Evolutionary conservation across 2,888 invertebrate species (phyloP).

Genomic region (Steinernema carpocapsae): DNA sequence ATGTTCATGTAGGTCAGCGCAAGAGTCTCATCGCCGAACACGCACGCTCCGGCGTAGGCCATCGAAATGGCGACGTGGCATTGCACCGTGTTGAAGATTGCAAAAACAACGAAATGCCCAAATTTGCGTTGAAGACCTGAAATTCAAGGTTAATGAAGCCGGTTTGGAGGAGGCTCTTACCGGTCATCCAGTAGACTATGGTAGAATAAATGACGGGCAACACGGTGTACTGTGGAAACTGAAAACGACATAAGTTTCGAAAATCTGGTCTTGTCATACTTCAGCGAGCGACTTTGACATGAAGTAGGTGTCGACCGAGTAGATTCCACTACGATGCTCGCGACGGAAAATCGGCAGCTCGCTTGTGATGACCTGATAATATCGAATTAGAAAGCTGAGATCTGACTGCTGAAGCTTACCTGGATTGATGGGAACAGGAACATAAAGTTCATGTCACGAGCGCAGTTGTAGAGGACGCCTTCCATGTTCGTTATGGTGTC

Average conservation of each 20-base stretch:
- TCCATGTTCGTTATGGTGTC: slow-evolving; percentile 50
- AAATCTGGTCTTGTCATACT: slow-evolving; percentile 69
- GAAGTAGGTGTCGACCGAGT: slow-evolving; percentile 87
- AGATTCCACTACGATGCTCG: slow-evolving; percentile 88
- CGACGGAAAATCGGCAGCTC: slow-evolving; percentile 87
- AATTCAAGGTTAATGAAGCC: background rate
- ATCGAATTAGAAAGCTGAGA: slow-evolving; percentile 9
- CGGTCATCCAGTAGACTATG: slow-evolving; percentile 87
- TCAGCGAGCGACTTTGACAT: slow-evolving; percentile 82
- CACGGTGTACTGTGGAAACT: slow-evolving; percentile 81
- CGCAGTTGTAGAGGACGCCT: slow-evolving; percentile 62
- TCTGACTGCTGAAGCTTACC: slow-evolving; percentile 74
- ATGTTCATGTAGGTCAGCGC: slow-evolving; percentile 61
- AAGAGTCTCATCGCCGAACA: slow-evolving; percentile 58
- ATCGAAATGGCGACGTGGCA: slow-evolving; percentile 57
- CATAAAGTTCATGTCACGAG: slow-evolving; percentile 83
- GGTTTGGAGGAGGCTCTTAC: slow-evolving; percentile 69
- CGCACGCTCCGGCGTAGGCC: slow-evolving; percentile 60
- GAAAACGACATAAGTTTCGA: slow-evolving; percentile 38
- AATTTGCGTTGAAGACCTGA: slow-evolving; percentile 43
- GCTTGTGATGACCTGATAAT: slow-evolving; percentile 81
- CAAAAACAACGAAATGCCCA: slow-evolving; percentile 50
- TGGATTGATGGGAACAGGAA: slow-evolving; percentile 90
- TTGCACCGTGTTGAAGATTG: slow-evolving; percentile 48
- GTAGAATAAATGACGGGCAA: slow-evolving; percentile 83